A percentile compares a stretch with the other conserved stretches of the same genome.
Evolutionary conservation across 2,797 vertebrate species (phyloP).

Genomic region (Chelmon rostratus): DNA sequence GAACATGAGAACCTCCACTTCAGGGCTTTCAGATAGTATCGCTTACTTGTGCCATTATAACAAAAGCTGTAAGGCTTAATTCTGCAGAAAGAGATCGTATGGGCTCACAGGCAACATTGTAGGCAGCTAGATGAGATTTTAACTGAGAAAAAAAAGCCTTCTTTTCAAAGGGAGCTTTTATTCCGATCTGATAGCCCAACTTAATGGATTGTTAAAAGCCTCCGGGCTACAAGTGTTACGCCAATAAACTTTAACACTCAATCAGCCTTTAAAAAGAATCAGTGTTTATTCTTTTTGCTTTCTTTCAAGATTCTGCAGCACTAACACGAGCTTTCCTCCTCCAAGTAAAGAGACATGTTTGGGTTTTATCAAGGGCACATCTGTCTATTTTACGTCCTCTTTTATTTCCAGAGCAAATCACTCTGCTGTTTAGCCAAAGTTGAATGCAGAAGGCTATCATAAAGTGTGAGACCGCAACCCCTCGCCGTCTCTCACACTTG

Average conservation of each 20-base stretch:
- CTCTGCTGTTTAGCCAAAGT: constrained; percentile 4
- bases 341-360: background rate
- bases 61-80: constrained; percentile 22
- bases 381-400: constrained; percentile 13
- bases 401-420: constrained; percentile 29
- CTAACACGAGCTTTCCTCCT: background rate
- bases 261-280: constrained; percentile 28
- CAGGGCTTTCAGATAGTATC: constrained; percentile 7
- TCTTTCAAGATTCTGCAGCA: background rate
- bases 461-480: constrained; percentile 20
- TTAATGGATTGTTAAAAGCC: constrained; percentile 45
- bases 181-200: constrained; percentile 30
- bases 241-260: constrained; percentile 44
- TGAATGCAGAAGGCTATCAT: constrained; percentile 8
- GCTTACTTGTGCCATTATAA: background rate
- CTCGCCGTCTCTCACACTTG: constrained; percentile 22
- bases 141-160: constrained; percentile 9
- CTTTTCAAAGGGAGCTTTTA: constrained; percentile 44
- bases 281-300: constrained; percentile 1
- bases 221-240: constrained; percentile 27
- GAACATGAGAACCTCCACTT: background rate
- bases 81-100: constrained; percentile 23
- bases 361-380: constrained; percentile 20
- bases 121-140: constrained; percentile 33
- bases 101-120: constrained; percentile 30